phyloP scores from a whole-genome alignment of 2,797 vertebrate species.

The Eulemur rubriventer region DNA sequence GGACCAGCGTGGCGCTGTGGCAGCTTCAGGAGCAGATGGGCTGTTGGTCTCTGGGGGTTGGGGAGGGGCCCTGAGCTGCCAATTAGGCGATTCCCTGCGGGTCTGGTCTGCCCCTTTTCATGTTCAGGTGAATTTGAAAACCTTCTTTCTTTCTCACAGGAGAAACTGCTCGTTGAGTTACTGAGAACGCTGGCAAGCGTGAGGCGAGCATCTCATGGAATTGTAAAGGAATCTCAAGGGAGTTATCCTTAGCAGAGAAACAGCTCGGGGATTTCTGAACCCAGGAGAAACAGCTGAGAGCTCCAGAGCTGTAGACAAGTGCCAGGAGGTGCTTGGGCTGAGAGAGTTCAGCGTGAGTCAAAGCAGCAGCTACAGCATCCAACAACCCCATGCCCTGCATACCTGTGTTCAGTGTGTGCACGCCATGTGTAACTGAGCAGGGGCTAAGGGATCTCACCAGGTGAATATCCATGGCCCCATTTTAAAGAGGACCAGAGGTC shows the following conservation, averaged over 20 bases:
- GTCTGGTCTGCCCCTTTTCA: not conserved
- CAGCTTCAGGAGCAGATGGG: not conserved
- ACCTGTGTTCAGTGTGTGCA: rapidly evolving
- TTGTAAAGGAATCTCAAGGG: not conserved
- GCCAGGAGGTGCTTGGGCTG: not conserved
- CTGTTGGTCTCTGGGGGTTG: not conserved
- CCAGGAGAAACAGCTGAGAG: not conserved
- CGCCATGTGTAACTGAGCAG: rapidly evolving
- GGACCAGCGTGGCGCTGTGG: not conserved
- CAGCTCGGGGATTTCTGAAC: not conserved
- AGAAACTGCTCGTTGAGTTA: not conserved
- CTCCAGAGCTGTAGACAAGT: not conserved
- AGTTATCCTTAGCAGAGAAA: not conserved
- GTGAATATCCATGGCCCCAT: not conserved
- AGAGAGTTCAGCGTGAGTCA: not conserved
- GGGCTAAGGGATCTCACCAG: rapidly evolving
- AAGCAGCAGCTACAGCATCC: not conserved
- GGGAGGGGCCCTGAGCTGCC: not conserved
- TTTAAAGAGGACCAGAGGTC: not conserved
- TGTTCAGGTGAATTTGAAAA: not conserved
- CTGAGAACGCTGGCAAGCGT: not conserved
- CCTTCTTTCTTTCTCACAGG: not conserved
- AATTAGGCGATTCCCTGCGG: not conserved
- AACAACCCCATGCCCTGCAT: too few relatives aligned
- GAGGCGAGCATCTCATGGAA: not conserved